Percentiles rank a stretch among this genome's conserved stretches.
These are phyloP conservation scores for Podarcis siculus DNA, from an alignment of 2,797 vertebrate genomes.

Conservation along the genomic window DNA sequence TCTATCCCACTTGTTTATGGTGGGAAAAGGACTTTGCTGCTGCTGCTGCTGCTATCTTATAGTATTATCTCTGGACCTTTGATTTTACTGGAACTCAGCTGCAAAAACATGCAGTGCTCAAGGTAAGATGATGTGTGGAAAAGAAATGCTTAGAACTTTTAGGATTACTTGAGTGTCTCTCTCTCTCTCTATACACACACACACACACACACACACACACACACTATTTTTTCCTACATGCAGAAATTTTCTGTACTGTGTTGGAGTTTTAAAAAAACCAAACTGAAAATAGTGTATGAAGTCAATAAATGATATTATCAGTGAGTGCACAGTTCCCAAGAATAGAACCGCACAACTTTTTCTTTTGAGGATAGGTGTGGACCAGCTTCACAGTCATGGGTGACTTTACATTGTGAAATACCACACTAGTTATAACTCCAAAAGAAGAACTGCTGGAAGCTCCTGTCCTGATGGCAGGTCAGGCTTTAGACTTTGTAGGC, in stretches of 20 bases:
- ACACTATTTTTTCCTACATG: neutral
- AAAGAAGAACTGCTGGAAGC: neutral
- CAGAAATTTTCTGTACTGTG: neutral
- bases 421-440: neutral
- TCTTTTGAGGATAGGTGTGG: neutral
- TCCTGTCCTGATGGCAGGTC: neutral
- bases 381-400: neutral
- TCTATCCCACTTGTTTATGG: too few relatives aligned
- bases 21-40: neutral
- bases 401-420: neutral
- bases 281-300: neutral
- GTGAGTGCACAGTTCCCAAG: neutral
- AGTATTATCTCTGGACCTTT: neutral
- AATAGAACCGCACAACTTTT: neutral
- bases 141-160: neutral
- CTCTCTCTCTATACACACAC: too few relatives aligned
- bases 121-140: neutral
- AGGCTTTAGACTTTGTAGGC: too few relatives aligned
- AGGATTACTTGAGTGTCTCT: neutral
- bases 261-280: neutral
- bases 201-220: too few relatives aligned
- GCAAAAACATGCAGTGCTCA: neutral
- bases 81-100: neutral
- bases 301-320: neutral
- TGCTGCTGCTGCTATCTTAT: neutral